These are phyloP conservation scores for Hestina assimilis DNA, from an alignment of 1,140 invertebrate species.

Conservation along the genomic window DNA sequence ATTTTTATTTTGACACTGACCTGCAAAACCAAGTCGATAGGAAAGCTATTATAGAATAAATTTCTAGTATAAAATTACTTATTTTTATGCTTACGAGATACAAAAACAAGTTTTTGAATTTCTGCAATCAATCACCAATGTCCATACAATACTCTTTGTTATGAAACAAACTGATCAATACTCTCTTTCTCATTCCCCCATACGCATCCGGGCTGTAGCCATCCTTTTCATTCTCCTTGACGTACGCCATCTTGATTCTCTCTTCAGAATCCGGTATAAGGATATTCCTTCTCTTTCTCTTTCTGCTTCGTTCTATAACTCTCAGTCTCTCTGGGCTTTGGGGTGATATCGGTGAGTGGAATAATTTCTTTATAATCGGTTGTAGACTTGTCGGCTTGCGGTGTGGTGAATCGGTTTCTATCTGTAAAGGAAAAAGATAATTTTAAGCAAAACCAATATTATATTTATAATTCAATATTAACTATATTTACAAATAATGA, in stretches of 20 bases:
- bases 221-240: slow-evolving; percentile 44
- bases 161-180: slow-evolving; percentile 57
- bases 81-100: too few relatives aligned
- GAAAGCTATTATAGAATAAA: too few relatives aligned
- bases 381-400: slow-evolving; percentile 35
- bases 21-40: too few relatives aligned
- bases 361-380: slow-evolving; percentile 53
- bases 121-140: slow-evolving; percentile 19
- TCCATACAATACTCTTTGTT: slow-evolving; percentile 61
- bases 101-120: too few relatives aligned
- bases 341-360: slow-evolving; percentile 49
- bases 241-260: slow-evolving; percentile 44
- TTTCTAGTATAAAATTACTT: too few relatives aligned
- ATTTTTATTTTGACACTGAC: too few relatives aligned
- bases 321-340: slow-evolving; percentile 22
- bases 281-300: slow-evolving; percentile 45
- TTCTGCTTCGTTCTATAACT: slow-evolving; percentile 22
- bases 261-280: slow-evolving; percentile 42
- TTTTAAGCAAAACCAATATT: background rate
- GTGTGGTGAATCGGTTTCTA: slow-evolving; percentile 58
- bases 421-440: slow-evolving; percentile 33
- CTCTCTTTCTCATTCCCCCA: slow-evolving; percentile 50
- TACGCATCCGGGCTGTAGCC: slow-evolving; percentile 37
- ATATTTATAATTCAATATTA: too few relatives aligned
- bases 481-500: too few relatives aligned